These are phyloP conservation scores for Malthinus seriepunctatus DNA, from an alignment of 2,888 invertebrate genomes.

Conservation along the genomic window DNA sequence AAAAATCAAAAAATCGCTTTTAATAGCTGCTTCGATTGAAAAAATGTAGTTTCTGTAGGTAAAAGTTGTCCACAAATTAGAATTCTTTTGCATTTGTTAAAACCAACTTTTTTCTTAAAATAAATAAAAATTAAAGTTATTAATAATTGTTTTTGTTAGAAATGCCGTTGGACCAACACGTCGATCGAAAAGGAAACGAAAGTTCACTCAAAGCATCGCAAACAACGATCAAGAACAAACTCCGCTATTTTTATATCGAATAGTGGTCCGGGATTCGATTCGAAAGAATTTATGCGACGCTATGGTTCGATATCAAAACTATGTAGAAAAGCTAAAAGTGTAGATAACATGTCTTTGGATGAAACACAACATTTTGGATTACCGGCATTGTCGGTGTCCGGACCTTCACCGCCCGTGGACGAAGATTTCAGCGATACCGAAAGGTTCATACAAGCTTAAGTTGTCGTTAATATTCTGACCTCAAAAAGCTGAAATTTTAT, in stretches of 20 bases:
- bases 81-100: neutral
- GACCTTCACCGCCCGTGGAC: slow-evolving; percentile 79
- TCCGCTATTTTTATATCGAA: slow-evolving; percentile 84
- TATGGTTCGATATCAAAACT: slow-evolving; percentile 80
- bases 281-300: slow-evolving; percentile 77
- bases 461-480: neutral
- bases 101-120: neutral
- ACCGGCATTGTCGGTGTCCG: slow-evolving; percentile 77
- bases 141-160: slow-evolving; percentile 29
- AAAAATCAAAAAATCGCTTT: too few relatives aligned
- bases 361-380: slow-evolving; percentile 68
- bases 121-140: neutral
- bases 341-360: slow-evolving; percentile 66
- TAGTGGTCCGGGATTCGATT: slow-evolving; percentile 75
- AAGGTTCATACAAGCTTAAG: slow-evolving; percentile 19
- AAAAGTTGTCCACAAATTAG: too few relatives aligned
- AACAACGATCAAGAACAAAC: slow-evolving; percentile 76
- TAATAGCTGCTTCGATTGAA: too few relatives aligned
- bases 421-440: slow-evolving; percentile 49
- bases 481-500: slow-evolving; percentile 7
- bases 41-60: too few relatives aligned
- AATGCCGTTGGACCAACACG: slow-evolving; percentile 34
- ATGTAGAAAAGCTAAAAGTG: slow-evolving; percentile 79
- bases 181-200: slow-evolving; percentile 34
- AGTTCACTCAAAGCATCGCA: slow-evolving; percentile 54